These are phyloP conservation scores for Nannoperca australis DNA, from an alignment of 2,797 vertebrate species.

Conservation along the genomic window DNA sequence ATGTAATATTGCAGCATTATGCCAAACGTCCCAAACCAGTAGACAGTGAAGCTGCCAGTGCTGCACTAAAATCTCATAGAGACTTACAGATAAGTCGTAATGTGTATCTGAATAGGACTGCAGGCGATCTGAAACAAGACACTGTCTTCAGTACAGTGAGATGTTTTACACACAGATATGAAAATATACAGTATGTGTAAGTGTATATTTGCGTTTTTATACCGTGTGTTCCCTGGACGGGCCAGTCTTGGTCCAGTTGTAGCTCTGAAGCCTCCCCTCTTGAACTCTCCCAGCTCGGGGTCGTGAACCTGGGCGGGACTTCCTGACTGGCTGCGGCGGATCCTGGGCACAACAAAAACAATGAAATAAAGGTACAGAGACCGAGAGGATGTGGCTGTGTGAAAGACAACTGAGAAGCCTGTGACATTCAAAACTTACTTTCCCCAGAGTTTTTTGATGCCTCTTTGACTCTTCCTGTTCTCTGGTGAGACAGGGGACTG, in stretches of 20 bases:
- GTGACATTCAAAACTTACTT: slow-evolving; percentile 86
- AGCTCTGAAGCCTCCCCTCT: slow-evolving; percentile 92
- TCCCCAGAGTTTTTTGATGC: slow-evolving; percentile 97
- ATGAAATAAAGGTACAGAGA: background rate
- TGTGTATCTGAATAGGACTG: background rate
- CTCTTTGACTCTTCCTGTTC: slow-evolving; percentile 91
- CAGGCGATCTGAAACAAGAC: background rate
- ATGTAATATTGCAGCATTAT: background rate
- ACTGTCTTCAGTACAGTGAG: background rate
- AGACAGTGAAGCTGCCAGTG: background rate
- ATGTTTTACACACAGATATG: background rate
- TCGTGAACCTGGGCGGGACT: slow-evolving; percentile 89
- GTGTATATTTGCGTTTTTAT: background rate
- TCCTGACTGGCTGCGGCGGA: slow-evolving; percentile 95
- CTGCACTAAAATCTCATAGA: background rate
- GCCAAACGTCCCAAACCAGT: background rate
- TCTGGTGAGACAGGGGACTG: slow-evolving; percentile 92
- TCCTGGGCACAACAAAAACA: slow-evolving; percentile 81
- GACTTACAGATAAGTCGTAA: background rate
- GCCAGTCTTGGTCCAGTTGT: slow-evolving; percentile 93
- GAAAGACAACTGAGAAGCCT: too few relatives aligned
- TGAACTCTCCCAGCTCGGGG: slow-evolving; percentile 90
- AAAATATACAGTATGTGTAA: background rate
- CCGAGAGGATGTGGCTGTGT: background rate
- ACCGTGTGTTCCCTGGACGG: slow-evolving; percentile 83